These are phyloP conservation scores for Pelvicachromis taeniatus DNA, from an alignment of 2,113 vertebrate genomes.

Conservation along the genomic window DNA sequence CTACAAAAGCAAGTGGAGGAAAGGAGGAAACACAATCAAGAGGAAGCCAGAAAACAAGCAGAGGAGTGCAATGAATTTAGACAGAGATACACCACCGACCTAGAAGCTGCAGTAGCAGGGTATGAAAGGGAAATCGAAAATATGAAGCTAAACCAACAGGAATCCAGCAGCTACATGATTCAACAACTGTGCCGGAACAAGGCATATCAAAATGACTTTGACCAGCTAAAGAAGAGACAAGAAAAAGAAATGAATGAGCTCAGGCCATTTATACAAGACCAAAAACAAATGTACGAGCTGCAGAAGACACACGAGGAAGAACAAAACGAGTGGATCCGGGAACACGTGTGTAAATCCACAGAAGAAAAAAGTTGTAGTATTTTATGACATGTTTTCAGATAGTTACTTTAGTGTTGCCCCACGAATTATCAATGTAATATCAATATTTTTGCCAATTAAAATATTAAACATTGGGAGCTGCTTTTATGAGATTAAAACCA, in stretches of 20 bases:
- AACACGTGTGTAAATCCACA: neutral
- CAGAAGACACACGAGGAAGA: neutral
- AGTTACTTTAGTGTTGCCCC: neutral
- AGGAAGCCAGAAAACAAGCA: neutral
- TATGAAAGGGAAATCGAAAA: neutral
- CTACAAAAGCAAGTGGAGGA: neutral
- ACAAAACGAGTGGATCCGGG: neutral
- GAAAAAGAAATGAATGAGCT: neutral
- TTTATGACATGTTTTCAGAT: neutral
- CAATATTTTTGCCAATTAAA: neutral
- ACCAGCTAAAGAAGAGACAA: neutral
- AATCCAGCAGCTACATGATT: neutral
- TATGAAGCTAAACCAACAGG: neutral
- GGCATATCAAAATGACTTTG: neutral
- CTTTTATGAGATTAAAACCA: neutral
- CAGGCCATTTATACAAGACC: neutral
- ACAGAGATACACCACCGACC: accelerated
- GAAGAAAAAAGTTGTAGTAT: neutral
- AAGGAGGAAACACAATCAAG: neutral
- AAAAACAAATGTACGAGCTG: neutral
- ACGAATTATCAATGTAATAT: neutral
- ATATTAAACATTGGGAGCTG: neutral
- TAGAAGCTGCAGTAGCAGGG: neutral
- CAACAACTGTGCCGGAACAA: neutral
- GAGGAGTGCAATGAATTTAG: neutral